Percentiles rank a stretch among this genome's conserved stretches.
Conservation (phyloP, 2,113 vertebrate species). For the Furnarius figulus region DNA sequence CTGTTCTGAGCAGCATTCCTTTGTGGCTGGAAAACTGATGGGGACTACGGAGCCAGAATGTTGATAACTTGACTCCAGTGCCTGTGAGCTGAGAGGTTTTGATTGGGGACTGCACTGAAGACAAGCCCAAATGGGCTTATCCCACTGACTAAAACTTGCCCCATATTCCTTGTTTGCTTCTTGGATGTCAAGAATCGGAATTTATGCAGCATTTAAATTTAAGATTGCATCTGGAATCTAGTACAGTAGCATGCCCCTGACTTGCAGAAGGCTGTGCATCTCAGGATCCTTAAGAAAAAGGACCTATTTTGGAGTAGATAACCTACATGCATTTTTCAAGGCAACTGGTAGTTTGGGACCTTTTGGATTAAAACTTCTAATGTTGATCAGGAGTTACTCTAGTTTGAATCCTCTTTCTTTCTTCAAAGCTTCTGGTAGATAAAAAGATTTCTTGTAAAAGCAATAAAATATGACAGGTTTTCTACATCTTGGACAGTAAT, state of each 20-base stretch:
- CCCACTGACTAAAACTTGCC: background rate
- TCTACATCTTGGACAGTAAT: background rate
- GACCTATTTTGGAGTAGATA: background rate
- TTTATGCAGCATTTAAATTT: background rate
- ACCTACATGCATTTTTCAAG: background rate
- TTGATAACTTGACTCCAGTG: background rate
- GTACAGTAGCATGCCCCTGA: background rate
- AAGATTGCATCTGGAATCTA: background rate
- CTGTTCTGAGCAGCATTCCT: background rate
- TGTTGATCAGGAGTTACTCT: background rate
- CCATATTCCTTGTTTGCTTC: background rate
- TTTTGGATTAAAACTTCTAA: background rate
- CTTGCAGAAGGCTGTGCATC: background rate
- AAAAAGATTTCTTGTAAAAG: background rate
- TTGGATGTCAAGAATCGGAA: background rate
- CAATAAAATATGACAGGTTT: background rate
- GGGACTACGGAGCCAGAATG: background rate
- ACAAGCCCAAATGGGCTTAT: background rate
- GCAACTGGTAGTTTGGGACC: background rate
- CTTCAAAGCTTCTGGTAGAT: background rate
- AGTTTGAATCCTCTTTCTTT: background rate
- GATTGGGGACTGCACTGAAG: background rate
- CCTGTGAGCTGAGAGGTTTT: background rate
- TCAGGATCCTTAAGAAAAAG: background rate
- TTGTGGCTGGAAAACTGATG: background rate